Evolutionary conservation across 2,113 vertebrate species (phyloP), one percentile per base, ranked within the genome.

Genomic region (Brevimyrus niger): DNA sequence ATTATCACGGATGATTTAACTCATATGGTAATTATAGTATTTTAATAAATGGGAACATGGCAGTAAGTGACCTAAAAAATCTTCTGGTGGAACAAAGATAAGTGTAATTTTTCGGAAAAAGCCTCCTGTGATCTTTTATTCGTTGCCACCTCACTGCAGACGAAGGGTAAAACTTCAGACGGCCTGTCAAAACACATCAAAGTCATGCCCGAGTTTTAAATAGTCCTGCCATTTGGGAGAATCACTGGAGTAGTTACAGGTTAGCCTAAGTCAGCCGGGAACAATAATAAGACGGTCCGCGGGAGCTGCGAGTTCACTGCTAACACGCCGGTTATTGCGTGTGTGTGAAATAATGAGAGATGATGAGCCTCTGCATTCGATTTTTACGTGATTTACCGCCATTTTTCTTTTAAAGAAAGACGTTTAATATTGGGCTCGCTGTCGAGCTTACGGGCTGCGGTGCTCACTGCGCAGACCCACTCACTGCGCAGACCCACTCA

Each of bases 1-100:
- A 90, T 92, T 93, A 90, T 83, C 89, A 90, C 8, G 88, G 86
- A 31, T 93, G 91, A 93, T 92, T 73, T 86, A 91, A 91, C 90
- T 91, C 92, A 87, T 91, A 83, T 69, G 88, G 89, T 86, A 93
- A 94, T 91, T 93, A 90, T 44, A 89, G 73, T 89, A 88, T 88
- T 89, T 90, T 53, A 93, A 91, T 92, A 91, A 92, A 91, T 61
- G 46, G 38, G 17, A 90, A 88, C 88, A 86, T 15, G 27, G 69
- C 3, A 90, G 21, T 23, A 76, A 4, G 23, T 80, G 87, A 91
- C 15, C 58, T 89, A 90, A 83, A 83, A 88, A 88, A 92, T 93
- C 31, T 65, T 88, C 73, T 92, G 47, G 51, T 50, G 93, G 89
- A 89, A 80, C 9, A 89, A 91, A 89, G 76, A 87, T 87, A 92